Evolutionary conservation across 2,888 invertebrate genomes (phyloP).

Genomic region (Eupithecia insigniata): DNA sequence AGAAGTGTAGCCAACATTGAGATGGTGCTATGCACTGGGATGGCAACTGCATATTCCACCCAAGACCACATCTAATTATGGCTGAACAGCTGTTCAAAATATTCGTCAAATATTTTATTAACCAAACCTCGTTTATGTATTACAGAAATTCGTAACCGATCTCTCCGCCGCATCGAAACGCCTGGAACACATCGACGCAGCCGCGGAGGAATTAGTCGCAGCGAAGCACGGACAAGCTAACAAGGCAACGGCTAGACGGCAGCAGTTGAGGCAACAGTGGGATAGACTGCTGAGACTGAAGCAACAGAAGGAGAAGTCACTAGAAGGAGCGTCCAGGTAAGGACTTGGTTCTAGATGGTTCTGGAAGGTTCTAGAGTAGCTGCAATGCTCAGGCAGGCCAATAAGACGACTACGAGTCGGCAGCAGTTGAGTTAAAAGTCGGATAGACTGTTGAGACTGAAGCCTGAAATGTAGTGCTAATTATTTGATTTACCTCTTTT

Average conservation of each 20-base stretch:
- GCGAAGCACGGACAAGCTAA: constrained; percentile 92
- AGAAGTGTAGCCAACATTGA: too few relatives aligned
- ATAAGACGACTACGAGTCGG: constrained; percentile 44
- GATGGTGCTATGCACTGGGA: too few relatives aligned
- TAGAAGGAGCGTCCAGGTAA: constrained; percentile 86
- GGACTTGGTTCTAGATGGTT: neutral
- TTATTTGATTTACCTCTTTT: too few relatives aligned
- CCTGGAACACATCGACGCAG: constrained; percentile 93
- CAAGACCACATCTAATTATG: too few relatives aligned
- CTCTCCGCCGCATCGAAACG: constrained; percentile 96
- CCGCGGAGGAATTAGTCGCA: constrained; percentile 92
- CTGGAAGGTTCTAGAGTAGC: constrained; percentile 72
- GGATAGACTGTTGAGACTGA: constrained; percentile 89
- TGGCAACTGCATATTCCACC: too few relatives aligned
- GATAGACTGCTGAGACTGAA: constrained; percentile 93
- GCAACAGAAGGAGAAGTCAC: constrained; percentile 94
- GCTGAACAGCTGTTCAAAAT: too few relatives aligned
- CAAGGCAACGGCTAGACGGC: constrained; percentile 86
- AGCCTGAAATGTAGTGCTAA: constrained; percentile 95
- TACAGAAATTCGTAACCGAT: constrained; percentile 96
- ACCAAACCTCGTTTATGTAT: neutral
- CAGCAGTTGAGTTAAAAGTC: neutral
- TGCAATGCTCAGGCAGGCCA: constrained; percentile 92
- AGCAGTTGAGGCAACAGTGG: constrained; percentile 95
- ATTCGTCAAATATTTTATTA: neutral